Conservation (phyloP, 1,140 invertebrate species). For the Anastrepha ludens region DNA sequence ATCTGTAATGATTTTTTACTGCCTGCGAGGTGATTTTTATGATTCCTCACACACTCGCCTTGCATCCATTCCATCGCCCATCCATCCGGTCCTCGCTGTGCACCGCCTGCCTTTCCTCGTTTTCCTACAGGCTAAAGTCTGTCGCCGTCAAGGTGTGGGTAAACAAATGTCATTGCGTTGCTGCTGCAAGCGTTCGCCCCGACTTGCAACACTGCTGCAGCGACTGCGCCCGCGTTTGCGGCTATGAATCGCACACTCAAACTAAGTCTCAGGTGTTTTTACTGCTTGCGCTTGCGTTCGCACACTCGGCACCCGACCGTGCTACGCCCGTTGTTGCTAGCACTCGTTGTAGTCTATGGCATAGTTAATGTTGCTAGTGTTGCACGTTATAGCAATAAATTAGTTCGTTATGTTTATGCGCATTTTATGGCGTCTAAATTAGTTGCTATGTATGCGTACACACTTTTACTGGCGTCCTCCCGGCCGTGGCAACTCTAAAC, state of each 20-base stretch:
- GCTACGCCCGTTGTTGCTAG: background rate
- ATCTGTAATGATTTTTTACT: conserved; percentile 53
- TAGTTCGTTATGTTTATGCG: conserved; percentile 50
- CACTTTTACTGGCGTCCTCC: background rate
- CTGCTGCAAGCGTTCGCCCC: background rate
- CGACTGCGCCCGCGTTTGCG: background rate
- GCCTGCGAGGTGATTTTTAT: conserved; percentile 49
- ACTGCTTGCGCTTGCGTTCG: background rate
- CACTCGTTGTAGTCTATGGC: background rate
- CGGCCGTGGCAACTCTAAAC: too few relatives aligned
- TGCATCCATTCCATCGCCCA: background rate
- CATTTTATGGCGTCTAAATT: conserved; percentile 53
- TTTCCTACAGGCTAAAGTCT: background rate
- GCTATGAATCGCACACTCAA: background rate
- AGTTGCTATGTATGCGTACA: conserved; percentile 39
- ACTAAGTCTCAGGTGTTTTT: conserved; percentile 38
- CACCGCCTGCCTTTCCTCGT: background rate
- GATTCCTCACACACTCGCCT: conserved; percentile 45
- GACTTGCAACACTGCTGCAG: background rate
- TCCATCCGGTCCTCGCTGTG: background rate
- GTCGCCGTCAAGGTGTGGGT: conserved; percentile 36
- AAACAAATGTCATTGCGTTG: conserved; percentile 48
- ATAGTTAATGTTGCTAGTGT: conserved; percentile 44
- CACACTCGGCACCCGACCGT: background rate
- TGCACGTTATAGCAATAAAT: conserved; percentile 51